Evolutionary conservation across 2,888 invertebrate genomes (phyloP).

Genomic region (Patella depressa): DNA sequence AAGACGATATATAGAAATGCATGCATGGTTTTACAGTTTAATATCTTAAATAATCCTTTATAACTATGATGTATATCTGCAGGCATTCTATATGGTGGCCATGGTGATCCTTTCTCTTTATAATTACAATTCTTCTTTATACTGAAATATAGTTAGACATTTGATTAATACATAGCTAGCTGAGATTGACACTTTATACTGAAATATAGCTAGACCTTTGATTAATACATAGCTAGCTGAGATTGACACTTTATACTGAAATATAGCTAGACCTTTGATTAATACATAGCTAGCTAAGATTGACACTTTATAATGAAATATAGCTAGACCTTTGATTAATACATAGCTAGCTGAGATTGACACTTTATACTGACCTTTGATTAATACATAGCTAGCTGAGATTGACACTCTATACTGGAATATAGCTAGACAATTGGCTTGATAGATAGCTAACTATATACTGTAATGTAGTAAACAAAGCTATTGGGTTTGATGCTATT

Average conservation of each 20-base stretch:
- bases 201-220: background rate
- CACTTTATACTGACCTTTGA: background rate
- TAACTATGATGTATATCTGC: conserved; percentile 65
- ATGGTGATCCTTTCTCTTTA: conserved; percentile 74
- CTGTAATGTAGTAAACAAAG: too few species aligned
- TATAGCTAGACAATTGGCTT: too few species aligned
- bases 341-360: background rate
- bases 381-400: background rate
- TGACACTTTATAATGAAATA: background rate
- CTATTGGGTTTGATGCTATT: too few species aligned
- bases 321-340: background rate
- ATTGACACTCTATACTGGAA: too few species aligned
- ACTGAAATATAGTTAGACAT: conserved; percentile 65
- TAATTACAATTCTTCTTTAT: conserved; percentile 77
- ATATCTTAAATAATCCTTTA: conserved; percentile 56
- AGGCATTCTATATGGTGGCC: conserved; percentile 88
- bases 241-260: background rate
- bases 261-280: background rate
- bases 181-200: background rate
- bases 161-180: background rate
- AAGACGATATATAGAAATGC: conserved; percentile 78
- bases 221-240: background rate
- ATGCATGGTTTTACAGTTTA: conserved; percentile 75
- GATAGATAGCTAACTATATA: too few species aligned
- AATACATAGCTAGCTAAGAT: background rate